Base-by-base conservation (phyloP, 1,140 invertebrate species). In the Microvelia longipes region DNA sequence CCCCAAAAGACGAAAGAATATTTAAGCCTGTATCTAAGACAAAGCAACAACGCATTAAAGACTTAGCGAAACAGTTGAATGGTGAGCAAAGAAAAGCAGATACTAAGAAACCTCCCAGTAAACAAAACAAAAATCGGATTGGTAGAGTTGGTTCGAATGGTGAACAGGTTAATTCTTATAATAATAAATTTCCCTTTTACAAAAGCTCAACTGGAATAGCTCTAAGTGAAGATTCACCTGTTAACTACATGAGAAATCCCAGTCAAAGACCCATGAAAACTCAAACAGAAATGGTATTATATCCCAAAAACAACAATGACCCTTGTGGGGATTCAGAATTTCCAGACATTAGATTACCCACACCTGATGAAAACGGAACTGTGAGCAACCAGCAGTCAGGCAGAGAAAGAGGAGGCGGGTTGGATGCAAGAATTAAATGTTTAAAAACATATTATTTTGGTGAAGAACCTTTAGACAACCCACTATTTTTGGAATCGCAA, bases 351-450 rank as follows among this genome's bases (percentile, higher is more conserved):
- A 77, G 81, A 1, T 62, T 79, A 2, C 81, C 81, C 1, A 70
- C 77, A 26, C 75, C 77, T 62, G 77, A 79, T 26, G 76, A 81
- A 27, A 73, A 75, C 25, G 76, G 76, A 0, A 73, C 75, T 70
- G 66, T 71, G 67, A 70, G 72, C 1, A 1, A 1, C 2, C 50
- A 29, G n/a, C 67, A 72, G 11, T 63, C 29, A 1, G 81, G 81
- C 2, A 78, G 82, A 70, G 73, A 86, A 14, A 72, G 71, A 65
- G 84, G 84, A 14, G 77, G 90, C 13, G 88, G 87, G 2, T 85
- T 89, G 73, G 87, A 86, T 79, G n/a, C n/a, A n/a, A n/a, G n/a
- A n/a, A 84, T 91, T n/a, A 85, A 88, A 71, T 91, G 89, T 75
- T 85, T 87, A 25, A 88, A 87, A 78, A 79, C 79, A 1, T 88